Percentiles rank a stretch among this genome's conserved stretches.
Evolutionary conservation across 2,113 vertebrate genomes (phyloP).

Genomic region (Megaleporinus macrocephalus): DNA sequence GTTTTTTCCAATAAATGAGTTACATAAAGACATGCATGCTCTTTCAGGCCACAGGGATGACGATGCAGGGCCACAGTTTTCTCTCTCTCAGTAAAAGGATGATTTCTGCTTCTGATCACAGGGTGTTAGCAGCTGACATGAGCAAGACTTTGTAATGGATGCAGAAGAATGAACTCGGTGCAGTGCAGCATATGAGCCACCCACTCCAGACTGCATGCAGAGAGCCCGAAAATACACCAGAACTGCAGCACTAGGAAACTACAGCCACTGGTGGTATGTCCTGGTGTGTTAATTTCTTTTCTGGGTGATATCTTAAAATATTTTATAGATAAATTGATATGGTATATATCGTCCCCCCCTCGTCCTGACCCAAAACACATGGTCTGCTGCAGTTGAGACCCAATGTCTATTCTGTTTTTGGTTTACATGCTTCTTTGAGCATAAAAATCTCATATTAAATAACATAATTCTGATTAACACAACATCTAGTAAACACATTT

Average conservation of each 20-base stretch:
- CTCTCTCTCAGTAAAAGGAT: neutral
- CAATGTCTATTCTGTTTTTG: too few species aligned
- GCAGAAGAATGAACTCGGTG: neutral
- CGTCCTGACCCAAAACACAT: too few species aligned
- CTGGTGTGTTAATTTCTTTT: too few species aligned
- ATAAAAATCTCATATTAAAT: too few species aligned
- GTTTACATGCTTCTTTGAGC: too few species aligned
- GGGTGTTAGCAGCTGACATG: neutral
- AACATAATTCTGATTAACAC: too few species aligned
- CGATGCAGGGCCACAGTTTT: neutral
- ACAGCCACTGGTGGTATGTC: too few species aligned
- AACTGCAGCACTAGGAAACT: neutral
- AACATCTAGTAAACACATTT: too few species aligned
- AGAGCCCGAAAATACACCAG: neutral
- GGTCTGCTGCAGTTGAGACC: too few species aligned
- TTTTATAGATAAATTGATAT: too few species aligned
- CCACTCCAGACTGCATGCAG: neutral
- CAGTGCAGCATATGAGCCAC: neutral
- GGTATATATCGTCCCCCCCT: too few species aligned
- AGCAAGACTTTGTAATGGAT: neutral
- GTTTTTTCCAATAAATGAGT: conserved; percentile 11
- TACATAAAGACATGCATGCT: conserved; percentile 1
- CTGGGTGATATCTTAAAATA: too few species aligned
- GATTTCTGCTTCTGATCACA: neutral
- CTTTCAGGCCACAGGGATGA: neutral